These are phyloP conservation scores for Magallana ariakensis DNA, from an alignment of 1,140 invertebrate species.

Conservation along the genomic window DNA sequence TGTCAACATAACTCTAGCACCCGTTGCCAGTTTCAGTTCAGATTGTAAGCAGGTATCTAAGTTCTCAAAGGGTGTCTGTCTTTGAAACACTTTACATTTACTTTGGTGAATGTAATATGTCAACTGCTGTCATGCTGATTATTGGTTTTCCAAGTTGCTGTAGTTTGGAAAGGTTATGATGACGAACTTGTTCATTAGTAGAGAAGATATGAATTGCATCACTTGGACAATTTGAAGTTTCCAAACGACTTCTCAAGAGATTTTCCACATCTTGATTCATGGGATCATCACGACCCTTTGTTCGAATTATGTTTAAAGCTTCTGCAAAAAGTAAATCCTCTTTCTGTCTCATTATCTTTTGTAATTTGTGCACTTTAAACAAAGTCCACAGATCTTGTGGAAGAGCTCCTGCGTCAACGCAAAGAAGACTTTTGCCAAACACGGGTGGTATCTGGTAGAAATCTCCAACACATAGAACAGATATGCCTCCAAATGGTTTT, in stretches of 20 bases:
- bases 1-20: conserved; percentile 57
- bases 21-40: conserved; percentile 13
- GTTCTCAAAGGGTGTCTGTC: conserved; percentile 21
- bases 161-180: conserved; percentile 39
- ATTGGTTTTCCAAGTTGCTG: conserved; percentile 12
- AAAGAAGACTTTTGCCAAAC: conserved; percentile 22
- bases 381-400: conserved; percentile 15
- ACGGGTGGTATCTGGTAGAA: conserved; percentile 62
- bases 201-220: conserved; percentile 49
- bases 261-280: conserved; percentile 38
- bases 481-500: conserved; percentile 57
- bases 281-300: not conserved
- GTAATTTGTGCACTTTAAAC: conserved; percentile 29
- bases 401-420: conserved; percentile 32
- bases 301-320: conserved; percentile 44
- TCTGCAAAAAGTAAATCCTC: conserved; percentile 53
- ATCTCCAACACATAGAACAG: conserved; percentile 57
- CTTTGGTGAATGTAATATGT: not conserved
- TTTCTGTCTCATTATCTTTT: conserved; percentile 58
- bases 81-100: conserved; percentile 42
- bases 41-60: conserved; percentile 15
- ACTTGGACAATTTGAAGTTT: not conserved
- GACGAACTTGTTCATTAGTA: conserved; percentile 41
- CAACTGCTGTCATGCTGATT: conserved; percentile 29
- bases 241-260: conserved; percentile 14